Percentiles rank a stretch among this genome's conserved stretches.
These are phyloP conservation scores for Epistrophe eligans DNA, from an alignment of 2,888 invertebrate genomes.

Conservation along the genomic window DNA sequence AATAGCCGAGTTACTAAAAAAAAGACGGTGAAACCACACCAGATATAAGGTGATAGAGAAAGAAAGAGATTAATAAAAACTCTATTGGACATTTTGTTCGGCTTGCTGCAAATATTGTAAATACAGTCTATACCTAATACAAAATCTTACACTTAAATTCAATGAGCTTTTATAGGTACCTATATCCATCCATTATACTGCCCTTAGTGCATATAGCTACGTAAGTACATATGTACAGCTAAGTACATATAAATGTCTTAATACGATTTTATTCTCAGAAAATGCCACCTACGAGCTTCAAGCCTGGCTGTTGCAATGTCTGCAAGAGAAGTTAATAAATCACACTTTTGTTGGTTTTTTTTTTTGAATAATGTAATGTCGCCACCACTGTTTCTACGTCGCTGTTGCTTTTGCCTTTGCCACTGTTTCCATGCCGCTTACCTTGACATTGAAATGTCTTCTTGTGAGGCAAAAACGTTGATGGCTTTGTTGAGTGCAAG, in stretches of 20 bases:
- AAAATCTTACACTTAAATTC: not conserved
- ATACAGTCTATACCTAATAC: too few species aligned
- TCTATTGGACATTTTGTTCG: too few species aligned
- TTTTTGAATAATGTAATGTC: conserved; percentile 25
- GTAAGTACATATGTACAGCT: too few species aligned
- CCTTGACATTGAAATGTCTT: conserved; percentile 57
- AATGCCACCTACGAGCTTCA: conserved; percentile 24
- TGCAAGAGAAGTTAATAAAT: conserved; percentile 45
- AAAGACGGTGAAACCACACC: too few species aligned
- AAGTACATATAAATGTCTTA: not conserved
- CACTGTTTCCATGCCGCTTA: conserved; percentile 36
- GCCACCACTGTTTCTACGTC: not conserved
- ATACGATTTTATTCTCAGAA: conserved; percentile 23
- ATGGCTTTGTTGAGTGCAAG: conserved; percentile 36
- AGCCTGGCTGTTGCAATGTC: conserved; percentile 1
- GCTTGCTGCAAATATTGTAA: too few species aligned
- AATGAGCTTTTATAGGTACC: not conserved
- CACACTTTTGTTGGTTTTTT: conserved; percentile 32
- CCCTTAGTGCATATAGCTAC: conserved; percentile 1
- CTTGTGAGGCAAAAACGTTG: conserved; percentile 20
- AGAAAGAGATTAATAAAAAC: too few species aligned
- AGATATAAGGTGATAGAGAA: too few species aligned
- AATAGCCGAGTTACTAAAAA: too few species aligned
- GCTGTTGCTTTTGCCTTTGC: conserved; percentile 11
- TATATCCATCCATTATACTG: not conserved